phyloP scores from a whole-genome alignment of 2,888 invertebrate species.

The Rhagophthalmus giganteus region DNA sequence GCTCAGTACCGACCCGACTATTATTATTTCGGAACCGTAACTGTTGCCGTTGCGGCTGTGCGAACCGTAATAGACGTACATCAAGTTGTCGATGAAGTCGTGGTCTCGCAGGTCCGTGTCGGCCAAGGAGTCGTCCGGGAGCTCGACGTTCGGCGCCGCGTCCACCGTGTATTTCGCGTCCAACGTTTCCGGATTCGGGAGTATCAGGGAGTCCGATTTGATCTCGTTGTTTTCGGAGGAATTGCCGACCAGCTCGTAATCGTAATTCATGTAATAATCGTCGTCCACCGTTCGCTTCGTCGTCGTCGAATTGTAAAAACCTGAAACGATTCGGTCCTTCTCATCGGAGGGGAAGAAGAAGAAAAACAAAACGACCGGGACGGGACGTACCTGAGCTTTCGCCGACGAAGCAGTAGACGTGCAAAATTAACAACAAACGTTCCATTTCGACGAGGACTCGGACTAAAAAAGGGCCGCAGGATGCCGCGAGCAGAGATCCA shows the following conservation, averaged over 20 bases:
- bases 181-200: conserved; percentile 50
- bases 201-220: conserved; percentile 48
- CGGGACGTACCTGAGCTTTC: conserved; percentile 13
- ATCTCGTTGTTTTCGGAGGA: conserved; percentile 41
- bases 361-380: neutral
- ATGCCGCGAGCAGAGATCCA: conserved; percentile 42
- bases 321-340: conserved; percentile 18
- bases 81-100: conserved; percentile 72
- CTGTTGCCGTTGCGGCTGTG: conserved; percentile 58
- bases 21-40: conserved; percentile 58
- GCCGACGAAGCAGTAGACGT: conserved; percentile 12
- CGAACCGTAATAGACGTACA: conserved; percentile 70
- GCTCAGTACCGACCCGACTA: conserved; percentile 58
- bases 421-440: conserved; percentile 13
- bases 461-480: conserved; percentile 10
- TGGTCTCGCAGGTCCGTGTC: conserved; percentile 69
- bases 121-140: conserved; percentile 66
- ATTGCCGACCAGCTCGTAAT: conserved; percentile 48
- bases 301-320: conserved; percentile 37
- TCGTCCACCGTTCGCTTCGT: conserved; percentile 45
- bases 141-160: conserved; percentile 58
- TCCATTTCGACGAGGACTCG: conserved; percentile 13
- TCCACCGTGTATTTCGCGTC: conserved; percentile 53
- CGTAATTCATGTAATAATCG: conserved; percentile 53
- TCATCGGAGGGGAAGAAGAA: no score